Evolutionary conservation across 2,888 invertebrate species (phyloP).

Genomic region (Polydesmus complanatus): DNA sequence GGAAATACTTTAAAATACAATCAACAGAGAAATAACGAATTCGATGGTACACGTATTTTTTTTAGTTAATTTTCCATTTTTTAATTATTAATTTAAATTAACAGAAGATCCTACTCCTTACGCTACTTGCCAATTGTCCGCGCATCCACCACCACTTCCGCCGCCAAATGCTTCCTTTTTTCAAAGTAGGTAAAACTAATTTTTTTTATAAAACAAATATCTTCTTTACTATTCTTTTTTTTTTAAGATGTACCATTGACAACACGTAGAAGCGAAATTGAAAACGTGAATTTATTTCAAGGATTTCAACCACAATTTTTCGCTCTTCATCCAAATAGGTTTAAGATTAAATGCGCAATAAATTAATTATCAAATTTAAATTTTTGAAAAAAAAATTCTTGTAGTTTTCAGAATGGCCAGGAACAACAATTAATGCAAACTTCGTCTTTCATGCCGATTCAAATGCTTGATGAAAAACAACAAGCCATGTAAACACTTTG

Average conservation of each 20-base stretch:
- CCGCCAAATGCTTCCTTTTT: neutral
- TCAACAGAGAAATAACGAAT: neutral
- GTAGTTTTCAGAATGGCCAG: no score
- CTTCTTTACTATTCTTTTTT: neutral
- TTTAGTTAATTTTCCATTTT: neutral
- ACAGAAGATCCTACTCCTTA: slow-evolving; percentile 9
- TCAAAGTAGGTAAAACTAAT: neutral
- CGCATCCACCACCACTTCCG: slow-evolving; percentile 4
- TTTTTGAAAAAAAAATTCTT: no score
- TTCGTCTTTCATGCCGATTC: no score
- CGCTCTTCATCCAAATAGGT: no score
- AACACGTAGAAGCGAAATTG: neutral
- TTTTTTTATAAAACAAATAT: neutral
- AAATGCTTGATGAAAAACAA: no score
- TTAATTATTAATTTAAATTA: neutral
- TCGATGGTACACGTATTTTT: neutral
- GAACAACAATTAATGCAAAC: no score
- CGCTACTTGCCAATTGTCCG: slow-evolving; percentile 7
- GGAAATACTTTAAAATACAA: neutral
- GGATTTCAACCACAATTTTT: neutral
- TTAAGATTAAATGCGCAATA: no score
- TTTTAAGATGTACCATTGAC: neutral
- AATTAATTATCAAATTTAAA: no score
- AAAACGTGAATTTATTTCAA: neutral
- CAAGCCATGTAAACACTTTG: no score